Conservation (phyloP, 2,797 vertebrate species). For the Anniella stebbinsi region DNA sequence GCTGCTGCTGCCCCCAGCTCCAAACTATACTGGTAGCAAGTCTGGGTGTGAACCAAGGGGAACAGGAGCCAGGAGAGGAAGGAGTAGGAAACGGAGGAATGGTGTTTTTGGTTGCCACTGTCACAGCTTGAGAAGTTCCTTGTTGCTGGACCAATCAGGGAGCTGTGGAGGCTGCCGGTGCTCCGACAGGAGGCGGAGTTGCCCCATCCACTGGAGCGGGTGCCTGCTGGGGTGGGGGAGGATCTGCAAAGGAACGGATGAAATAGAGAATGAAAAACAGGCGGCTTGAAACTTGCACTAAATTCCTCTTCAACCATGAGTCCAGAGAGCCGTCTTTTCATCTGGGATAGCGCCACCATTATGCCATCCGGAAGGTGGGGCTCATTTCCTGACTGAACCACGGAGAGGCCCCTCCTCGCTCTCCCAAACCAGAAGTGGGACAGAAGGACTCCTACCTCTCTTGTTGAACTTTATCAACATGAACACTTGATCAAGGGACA, state of each 20-base stretch:
- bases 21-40: fast-evolving
- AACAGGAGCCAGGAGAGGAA: conserved; percentile 34
- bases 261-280: not conserved
- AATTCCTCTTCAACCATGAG: too few species aligned
- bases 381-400: not conserved
- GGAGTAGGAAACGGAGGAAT: conserved; percentile 61
- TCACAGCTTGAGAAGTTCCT: conserved; percentile 59
- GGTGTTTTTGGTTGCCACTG: conserved; percentile 66
- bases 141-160: conserved; percentile 70
- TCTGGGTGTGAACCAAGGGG: not conserved
- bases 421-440: not conserved
- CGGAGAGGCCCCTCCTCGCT: too few species aligned
- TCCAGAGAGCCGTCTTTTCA: not conserved
- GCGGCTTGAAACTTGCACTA: fast-evolving
- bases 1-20: not conserved
- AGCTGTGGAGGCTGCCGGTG: conserved; percentile 81
- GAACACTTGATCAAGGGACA: not conserved
- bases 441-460: not conserved
- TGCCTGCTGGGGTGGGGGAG: conserved; percentile 75
- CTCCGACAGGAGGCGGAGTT: conserved; percentile 82
- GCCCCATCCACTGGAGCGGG: conserved; percentile 85
- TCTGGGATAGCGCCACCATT: not conserved
- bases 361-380: not conserved
- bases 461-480: too few species aligned
- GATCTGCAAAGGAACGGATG: conserved; percentile 78